Percentiles rank a stretch among this genome's conserved stretches.
phyloP scores from a whole-genome alignment of 2,888 invertebrate genomes.

The Parnassius smintheus region DNA sequence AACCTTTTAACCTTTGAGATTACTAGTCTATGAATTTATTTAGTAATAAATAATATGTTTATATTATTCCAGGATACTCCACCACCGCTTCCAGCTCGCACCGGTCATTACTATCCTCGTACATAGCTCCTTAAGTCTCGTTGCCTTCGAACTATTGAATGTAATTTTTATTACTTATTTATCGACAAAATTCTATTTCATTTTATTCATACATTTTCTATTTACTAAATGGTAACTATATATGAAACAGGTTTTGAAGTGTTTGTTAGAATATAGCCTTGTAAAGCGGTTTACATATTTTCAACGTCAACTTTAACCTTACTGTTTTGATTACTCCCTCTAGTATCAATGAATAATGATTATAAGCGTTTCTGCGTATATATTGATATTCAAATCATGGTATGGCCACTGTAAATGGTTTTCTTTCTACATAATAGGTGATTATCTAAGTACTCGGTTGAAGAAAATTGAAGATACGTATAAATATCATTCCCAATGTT shows the following conservation, averaged over 20 bases:
- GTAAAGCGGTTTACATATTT: no score
- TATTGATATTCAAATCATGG: background rate
- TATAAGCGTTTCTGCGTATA: no score
- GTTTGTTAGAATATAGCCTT: background rate
- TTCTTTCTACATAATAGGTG: background rate
- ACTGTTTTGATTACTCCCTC: no score
- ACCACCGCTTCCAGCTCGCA: conserved; percentile 73
- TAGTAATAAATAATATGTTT: no score
- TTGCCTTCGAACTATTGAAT: background rate
- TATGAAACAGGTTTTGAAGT: background rate
- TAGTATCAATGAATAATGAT: no score
- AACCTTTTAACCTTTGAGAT: no score
- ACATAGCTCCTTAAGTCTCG: conserved; percentile 52
- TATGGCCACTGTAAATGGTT: conserved; percentile 7
- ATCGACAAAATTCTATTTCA: background rate
- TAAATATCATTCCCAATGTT: conserved; percentile 23
- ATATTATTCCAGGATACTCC: conserved; percentile 66
- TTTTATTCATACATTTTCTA: background rate
- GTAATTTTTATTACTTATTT: background rate
- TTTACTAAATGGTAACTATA: background rate
- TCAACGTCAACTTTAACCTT: no score
- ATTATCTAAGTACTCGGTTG: background rate
- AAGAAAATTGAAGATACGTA: conserved; percentile 4
- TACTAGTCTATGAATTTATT: no score
- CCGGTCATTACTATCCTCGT: conserved; percentile 71